Conservation (phyloP, 2,888 invertebrate genomes). For the Latrodectus hesperus region DNA sequence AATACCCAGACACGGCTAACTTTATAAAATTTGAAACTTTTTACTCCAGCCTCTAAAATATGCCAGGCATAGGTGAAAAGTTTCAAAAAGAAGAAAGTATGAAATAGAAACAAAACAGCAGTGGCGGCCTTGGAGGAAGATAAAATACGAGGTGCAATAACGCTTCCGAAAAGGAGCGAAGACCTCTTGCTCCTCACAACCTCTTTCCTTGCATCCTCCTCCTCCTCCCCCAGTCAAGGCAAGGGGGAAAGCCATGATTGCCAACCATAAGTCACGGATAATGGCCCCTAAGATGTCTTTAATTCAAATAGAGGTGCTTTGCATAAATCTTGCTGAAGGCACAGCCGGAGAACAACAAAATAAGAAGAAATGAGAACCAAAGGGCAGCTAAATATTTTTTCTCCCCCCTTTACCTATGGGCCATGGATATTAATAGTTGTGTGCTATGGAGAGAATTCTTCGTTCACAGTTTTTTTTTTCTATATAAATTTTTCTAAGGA, state of each 20-base stretch:
- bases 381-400: constrained; percentile 62
- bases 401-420: constrained; percentile 27
- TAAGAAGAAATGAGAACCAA: constrained; percentile 16
- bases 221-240: background rate
- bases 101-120: constrained; percentile 5
- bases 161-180: constrained; percentile 46
- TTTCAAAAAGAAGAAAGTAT: constrained; percentile 10
- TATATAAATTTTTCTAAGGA: background rate
- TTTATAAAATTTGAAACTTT: constrained; percentile 1
- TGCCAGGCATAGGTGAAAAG: constrained; percentile 19
- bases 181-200: constrained; percentile 1
- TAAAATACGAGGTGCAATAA: constrained; percentile 63
- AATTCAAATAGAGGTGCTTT: constrained; percentile 68
- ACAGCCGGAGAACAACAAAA: constrained; percentile 19
- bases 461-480: background rate
- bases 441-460: constrained; percentile 55
- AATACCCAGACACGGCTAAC: background rate
- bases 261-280: constrained; percentile 63
- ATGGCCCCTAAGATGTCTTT: constrained; percentile 68
- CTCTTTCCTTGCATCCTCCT: background rate
- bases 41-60: background rate
- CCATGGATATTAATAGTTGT: constrained; percentile 48
- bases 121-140: constrained; percentile 22
- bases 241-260: constrained; percentile 53
- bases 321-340: constrained; percentile 59